A percentile compares a stretch with the other conserved stretches of the same genome.
These are phyloP conservation scores for Plutella xylostella DNA, from an alignment of 2,888 invertebrate species.

Conservation along the genomic window DNA sequence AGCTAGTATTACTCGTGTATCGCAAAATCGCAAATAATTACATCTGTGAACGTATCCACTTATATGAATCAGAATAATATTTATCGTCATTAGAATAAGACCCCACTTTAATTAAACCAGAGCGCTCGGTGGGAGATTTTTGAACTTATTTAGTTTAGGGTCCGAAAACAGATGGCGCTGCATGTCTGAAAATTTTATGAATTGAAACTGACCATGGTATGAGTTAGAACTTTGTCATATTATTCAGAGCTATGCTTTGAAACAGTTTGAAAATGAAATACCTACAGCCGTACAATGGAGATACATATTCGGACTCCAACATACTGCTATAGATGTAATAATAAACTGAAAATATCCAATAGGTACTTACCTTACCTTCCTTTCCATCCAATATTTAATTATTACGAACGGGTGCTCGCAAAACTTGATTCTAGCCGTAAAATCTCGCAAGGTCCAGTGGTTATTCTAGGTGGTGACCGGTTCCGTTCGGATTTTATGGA, in stretches of 20 bases:
- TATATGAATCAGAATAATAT: no score
- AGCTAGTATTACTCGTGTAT: constrained; percentile 6
- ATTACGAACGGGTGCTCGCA: not conserved
- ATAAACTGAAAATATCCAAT: no score
- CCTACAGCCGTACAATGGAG: no score
- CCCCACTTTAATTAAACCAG: not conserved
- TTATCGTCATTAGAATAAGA: not conserved
- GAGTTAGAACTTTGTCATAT: not conserved
- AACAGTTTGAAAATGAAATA: no score
- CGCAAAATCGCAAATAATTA: not conserved
- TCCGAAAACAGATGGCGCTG: constrained; percentile 16
- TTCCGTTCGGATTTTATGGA: constrained; percentile 24
- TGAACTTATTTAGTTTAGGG: not conserved
- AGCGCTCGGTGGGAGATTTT: no score
- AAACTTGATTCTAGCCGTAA: constrained; percentile 15
- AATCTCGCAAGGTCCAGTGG: constrained; percentile 12
- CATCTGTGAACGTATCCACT: not conserved
- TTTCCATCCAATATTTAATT: no score
- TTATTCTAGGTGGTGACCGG: constrained; percentile 26
- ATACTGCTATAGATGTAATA: no score
- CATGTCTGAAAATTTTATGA: constrained; percentile 1
- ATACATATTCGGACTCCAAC: no score
- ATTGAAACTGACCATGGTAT: not conserved
- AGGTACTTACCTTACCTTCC: no score
- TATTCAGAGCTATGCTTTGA: no score